Conservation (phyloP, 2,113 vertebrate species). For the Caretta caretta region DNA sequence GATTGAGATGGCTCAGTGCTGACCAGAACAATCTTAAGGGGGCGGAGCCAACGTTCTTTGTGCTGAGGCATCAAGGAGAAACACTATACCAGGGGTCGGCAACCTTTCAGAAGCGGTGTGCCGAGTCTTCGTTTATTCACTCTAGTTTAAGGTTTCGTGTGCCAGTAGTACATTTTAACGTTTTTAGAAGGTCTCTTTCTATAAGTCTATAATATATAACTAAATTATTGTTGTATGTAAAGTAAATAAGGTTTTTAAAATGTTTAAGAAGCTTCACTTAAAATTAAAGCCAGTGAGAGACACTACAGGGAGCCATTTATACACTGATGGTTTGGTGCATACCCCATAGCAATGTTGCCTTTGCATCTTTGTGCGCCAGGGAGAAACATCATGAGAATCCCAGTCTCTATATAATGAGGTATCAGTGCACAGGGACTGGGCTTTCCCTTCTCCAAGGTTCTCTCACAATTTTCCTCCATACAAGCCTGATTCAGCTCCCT, state of each 20-base stretch:
- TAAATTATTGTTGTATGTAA: no score
- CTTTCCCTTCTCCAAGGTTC: not conserved
- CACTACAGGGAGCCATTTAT: not conserved
- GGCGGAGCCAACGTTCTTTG: not conserved
- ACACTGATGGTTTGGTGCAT: not conserved
- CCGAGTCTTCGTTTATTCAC: no score
- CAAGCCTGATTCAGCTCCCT: not conserved
- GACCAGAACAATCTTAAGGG: not conserved
- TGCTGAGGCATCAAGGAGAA: not conserved
- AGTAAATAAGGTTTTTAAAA: no score
- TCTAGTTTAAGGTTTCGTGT: no score
- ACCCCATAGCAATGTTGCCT: not conserved
- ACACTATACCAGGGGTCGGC: not conserved
- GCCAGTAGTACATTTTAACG: no score
- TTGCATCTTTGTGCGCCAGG: not conserved
- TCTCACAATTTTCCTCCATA: not conserved
- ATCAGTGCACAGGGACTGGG: not conserved
- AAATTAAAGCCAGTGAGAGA: not conserved
- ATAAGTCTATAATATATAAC: no score
- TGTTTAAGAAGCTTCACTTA: no score
- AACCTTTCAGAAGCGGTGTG: no score
- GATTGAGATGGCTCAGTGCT: not conserved
- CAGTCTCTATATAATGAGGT: not conserved
- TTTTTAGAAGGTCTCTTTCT: no score
- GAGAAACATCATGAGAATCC: not conserved